These are phyloP conservation scores for Gadus chalcogrammus DNA, from an alignment of 2,113 vertebrate species.

Conservation along the genomic window DNA sequence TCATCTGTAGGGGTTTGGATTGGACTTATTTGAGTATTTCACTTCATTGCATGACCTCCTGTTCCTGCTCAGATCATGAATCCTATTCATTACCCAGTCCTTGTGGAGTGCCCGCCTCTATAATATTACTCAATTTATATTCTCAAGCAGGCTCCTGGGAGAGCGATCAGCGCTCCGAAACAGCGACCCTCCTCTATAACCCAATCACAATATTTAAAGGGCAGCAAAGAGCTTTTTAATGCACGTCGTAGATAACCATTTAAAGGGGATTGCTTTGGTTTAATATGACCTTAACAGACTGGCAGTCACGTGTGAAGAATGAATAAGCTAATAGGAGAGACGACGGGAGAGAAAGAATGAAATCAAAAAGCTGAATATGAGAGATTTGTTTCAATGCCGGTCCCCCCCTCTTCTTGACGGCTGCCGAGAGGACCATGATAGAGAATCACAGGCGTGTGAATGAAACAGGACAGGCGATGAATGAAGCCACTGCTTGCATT, in stretches of 20 bases:
- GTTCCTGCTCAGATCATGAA: slow-evolving; percentile 89
- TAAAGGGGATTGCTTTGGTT: slow-evolving; percentile 76
- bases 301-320: slow-evolving; percentile 81
- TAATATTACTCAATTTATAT: slow-evolving; percentile 98
- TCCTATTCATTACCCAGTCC: slow-evolving; percentile 92
- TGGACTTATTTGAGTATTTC: slow-evolving; percentile 95
- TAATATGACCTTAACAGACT: slow-evolving; percentile 74
- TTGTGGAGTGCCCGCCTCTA: slow-evolving; percentile 83
- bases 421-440: slow-evolving; percentile 66
- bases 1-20: slow-evolving; percentile 88
- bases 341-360: slow-evolving; percentile 66
- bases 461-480: slow-evolving; percentile 77
- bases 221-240: slow-evolving; percentile 84
- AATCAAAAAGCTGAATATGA: slow-evolving; percentile 76
- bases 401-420: slow-evolving; percentile 61
- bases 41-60: slow-evolving; percentile 88
- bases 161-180: slow-evolving; percentile 79
- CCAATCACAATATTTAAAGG: slow-evolving; percentile 91
- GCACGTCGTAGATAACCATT: slow-evolving; percentile 80
- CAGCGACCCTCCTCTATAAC: slow-evolving; percentile 75
- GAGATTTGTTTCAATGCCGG: slow-evolving; percentile 72
- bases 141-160: slow-evolving; percentile 86
- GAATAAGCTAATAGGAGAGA: slow-evolving; percentile 75
- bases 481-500: slow-evolving; percentile 69
- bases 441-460: slow-evolving; percentile 68